Percentiles rank a stretch among this genome's conserved stretches.
Evolutionary conservation across 2,888 invertebrate genomes (phyloP).

Genomic region (Synanthedon formicaeformis): DNA sequence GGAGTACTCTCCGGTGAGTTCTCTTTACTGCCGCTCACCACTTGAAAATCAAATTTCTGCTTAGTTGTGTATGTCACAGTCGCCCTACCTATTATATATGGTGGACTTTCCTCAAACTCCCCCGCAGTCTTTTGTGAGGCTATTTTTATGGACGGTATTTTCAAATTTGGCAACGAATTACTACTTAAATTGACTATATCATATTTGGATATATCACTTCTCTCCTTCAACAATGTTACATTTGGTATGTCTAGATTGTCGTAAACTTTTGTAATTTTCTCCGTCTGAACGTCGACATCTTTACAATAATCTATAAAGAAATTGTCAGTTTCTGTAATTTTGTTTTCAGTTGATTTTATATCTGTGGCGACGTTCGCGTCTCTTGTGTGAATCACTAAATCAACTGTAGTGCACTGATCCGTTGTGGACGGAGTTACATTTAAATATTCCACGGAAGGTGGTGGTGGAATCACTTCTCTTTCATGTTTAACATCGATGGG

Average conservation of each 20-base stretch:
- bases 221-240: constrained; percentile 47
- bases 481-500: constrained; percentile 30
- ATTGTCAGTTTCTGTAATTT: constrained; percentile 27
- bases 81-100: constrained; percentile 47
- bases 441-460: background rate
- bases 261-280: constrained; percentile 28
- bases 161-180: constrained; percentile 33
- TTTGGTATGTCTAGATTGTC: constrained; percentile 59
- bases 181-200: constrained; percentile 22
- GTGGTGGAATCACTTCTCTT: background rate
- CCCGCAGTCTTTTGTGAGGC: constrained; percentile 19
- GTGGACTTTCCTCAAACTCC: constrained; percentile 25
- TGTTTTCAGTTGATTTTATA: constrained; percentile 20
- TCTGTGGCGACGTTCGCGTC: constrained; percentile 30
- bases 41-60: constrained; percentile 52
- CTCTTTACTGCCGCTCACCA: constrained; percentile 35
- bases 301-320: constrained; percentile 18
- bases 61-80: constrained; percentile 53
- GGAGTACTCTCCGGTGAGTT: constrained; percentile 23
- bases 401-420: constrained; percentile 14
- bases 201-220: constrained; percentile 28
- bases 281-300: constrained; percentile 19
- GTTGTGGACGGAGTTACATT: background rate
- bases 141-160: constrained; percentile 23
- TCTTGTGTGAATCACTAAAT: constrained; percentile 14